Base-by-base conservation (phyloP, 2,888 invertebrate genomes). In the Tachina lurida region DNA sequence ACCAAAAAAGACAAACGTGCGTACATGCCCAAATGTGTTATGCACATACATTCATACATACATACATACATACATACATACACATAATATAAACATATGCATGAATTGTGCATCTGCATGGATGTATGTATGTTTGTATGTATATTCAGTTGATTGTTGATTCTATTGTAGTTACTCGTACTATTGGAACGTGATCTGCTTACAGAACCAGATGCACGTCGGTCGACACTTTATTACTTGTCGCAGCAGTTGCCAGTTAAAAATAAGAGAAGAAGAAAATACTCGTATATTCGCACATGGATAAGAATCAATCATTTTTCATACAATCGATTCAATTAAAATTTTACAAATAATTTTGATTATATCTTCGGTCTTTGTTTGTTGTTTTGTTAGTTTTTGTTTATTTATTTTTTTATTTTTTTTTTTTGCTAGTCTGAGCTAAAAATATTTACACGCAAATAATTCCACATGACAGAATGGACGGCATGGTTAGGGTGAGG, bases 251-350 rank as follows among this genome's bases (percentile, higher is more conserved):
- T 58, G 52, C 12, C 49, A 31, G 31, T 60, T 47, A 58, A 68
- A 73, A 58, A 49, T 47, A 41, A 52, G 4, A 43, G 10, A 60
- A n/a, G 31, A 76, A 56, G 17, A 45, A 31, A 17, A 31, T 31
- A 31, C 3, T 31, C 31, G 31, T 31, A 31, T 31, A 31, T 22
- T 45, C 31, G 54, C 49, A 39, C 52, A 75, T 58, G 49, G 52
- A 43, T 56, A 58, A 73, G 22, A 73, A 65, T 65, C 71, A 79
- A 80, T 43, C 41, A 39, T 80, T 58, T 43, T 74, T 67, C 49
- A 70, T 78, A 78, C 56, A 79, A 78, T 76, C 77, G 80, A 73
- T 84, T 84, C 62, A 77, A 84, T 81, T 81, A 81, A 76, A 79
- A 80, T 68, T 78, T 70, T 79, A 56, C 31, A 75, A 13, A 62